Conservation (phyloP, 2,888 invertebrate species). For the Corbicula japonica region DNA sequence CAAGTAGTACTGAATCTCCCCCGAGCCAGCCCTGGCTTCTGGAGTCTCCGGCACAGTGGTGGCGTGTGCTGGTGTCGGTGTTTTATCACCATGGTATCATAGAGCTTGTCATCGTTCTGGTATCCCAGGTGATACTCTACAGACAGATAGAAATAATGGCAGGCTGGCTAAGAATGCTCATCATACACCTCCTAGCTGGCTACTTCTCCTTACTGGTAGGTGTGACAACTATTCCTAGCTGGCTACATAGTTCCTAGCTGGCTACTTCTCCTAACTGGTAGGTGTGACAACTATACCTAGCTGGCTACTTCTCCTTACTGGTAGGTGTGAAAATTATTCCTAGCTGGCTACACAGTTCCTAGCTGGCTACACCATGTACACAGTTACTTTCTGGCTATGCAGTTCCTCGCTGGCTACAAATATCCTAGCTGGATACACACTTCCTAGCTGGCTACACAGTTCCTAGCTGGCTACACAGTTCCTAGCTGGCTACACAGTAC, state of each 20-base stretch:
- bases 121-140: conserved; percentile 71
- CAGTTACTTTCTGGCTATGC: no score
- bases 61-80: conserved; percentile 76
- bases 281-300: no score
- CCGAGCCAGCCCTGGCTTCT: conserved; percentile 71
- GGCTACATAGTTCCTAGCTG: no score
- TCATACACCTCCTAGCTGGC: conserved; percentile 75
- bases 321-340: no score
- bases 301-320: conserved; percentile 73
- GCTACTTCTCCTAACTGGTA: no score
- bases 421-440: no score
- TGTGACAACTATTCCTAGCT: no score
- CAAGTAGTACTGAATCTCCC: conserved; percentile 51
- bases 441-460: no score
- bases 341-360: no score
- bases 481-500: no score
- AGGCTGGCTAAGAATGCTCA: conserved; percentile 77
- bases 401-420: conserved; percentile 69
- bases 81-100: conserved; percentile 77
- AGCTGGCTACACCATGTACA: no score
- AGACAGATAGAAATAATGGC: conserved; percentile 74
- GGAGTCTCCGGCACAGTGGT: conserved; percentile 73
- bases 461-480: no score
- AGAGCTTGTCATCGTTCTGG: conserved; percentile 69
- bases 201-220: conserved; percentile 74